A percentile compares a stretch with the other conserved stretches of the same genome.
These are phyloP conservation scores for Gnatocerus cornutus DNA, from an alignment of 2,888 invertebrate genomes.

Conservation along the genomic window DNA sequence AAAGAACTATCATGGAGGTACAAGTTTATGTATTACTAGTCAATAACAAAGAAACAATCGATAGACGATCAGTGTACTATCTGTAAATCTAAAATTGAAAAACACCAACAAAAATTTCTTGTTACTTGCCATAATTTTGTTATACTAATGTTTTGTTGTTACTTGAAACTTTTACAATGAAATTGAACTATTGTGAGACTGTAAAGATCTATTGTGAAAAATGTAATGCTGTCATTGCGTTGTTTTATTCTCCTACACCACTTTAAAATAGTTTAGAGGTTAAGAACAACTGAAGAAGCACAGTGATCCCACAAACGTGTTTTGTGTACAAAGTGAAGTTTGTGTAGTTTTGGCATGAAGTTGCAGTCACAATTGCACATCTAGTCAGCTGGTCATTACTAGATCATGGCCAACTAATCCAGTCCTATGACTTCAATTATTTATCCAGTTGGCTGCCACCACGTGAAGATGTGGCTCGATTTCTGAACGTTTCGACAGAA, in stretches of 20 bases:
- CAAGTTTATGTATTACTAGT: conserved; percentile 53
- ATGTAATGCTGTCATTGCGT: conserved; percentile 40
- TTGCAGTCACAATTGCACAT: too few species aligned
- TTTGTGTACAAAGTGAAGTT: too few species aligned
- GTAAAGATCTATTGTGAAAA: conserved; percentile 65
- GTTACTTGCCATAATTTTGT: conserved; percentile 65
- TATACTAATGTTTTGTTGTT: conserved; percentile 65
- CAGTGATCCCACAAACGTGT: too few species aligned
- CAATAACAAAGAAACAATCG: conserved; percentile 54
- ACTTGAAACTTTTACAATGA: conserved; percentile 62
- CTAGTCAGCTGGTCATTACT: too few species aligned
- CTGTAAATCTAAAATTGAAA: conserved; percentile 34
- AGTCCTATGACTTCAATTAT: too few species aligned
- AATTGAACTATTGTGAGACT: conserved; percentile 64
- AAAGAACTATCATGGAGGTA: conserved; percentile 45
- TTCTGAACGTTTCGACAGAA: too few species aligned
- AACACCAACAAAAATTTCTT: conserved; percentile 60
- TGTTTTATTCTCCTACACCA: conserved; percentile 17
- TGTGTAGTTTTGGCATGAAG: too few species aligned
- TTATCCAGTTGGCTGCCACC: too few species aligned
- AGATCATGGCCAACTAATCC: too few species aligned
- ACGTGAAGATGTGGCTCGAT: too few species aligned
- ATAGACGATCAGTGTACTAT: conserved; percentile 42
- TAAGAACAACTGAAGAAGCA: too few species aligned
- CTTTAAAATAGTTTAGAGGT: too few species aligned